phyloP scores from a whole-genome alignment of 2,888 invertebrate species.

The Rhamnusium bicolor region DNA sequence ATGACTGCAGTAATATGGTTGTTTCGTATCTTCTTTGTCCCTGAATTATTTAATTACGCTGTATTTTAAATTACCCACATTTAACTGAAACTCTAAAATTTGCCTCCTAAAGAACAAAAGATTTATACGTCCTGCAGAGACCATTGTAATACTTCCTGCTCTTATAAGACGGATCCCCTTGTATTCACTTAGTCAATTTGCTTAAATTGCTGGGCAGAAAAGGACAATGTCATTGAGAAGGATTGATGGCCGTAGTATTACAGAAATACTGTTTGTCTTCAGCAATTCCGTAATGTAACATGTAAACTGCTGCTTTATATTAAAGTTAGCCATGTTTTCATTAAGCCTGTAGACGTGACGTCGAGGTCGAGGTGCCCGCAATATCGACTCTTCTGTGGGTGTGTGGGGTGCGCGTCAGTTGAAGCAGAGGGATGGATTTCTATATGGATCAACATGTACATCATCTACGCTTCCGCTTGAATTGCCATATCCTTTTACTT shows the following conservation, averaged over 20 bases:
- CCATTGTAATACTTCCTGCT: not conserved
- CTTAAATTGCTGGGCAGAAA: not conserved
- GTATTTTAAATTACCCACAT: not conserved
- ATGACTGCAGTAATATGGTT: not conserved
- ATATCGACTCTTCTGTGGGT: slow-evolving; percentile 48
- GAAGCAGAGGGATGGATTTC: slow-evolving; percentile 26
- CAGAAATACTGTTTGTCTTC: slow-evolving; percentile 53
- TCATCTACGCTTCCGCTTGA: slow-evolving; percentile 21
- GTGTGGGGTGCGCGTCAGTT: not conserved
- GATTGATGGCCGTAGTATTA: slow-evolving; percentile 54
- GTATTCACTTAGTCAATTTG: slow-evolving; percentile 17
- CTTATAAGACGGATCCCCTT: slow-evolving; percentile 9
- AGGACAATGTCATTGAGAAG: slow-evolving; percentile 20
- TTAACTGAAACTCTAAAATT: not conserved
- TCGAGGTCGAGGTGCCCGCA: slow-evolving; percentile 46
- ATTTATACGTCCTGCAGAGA: not conserved
- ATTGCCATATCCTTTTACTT: slow-evolving; percentile 30
- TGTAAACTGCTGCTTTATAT: slow-evolving; percentile 55
- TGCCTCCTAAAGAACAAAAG: not conserved
- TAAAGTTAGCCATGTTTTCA: slow-evolving; percentile 57
- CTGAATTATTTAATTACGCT: not conserved
- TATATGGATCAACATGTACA: slow-evolving; percentile 36
- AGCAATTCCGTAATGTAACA: slow-evolving; percentile 53
- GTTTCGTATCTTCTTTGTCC: not conserved
- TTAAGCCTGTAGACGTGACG: slow-evolving; percentile 52